Evolutionary conservation across 2,888 invertebrate species (phyloP).

Genomic region (Polydrusus pterygomalis): DNA sequence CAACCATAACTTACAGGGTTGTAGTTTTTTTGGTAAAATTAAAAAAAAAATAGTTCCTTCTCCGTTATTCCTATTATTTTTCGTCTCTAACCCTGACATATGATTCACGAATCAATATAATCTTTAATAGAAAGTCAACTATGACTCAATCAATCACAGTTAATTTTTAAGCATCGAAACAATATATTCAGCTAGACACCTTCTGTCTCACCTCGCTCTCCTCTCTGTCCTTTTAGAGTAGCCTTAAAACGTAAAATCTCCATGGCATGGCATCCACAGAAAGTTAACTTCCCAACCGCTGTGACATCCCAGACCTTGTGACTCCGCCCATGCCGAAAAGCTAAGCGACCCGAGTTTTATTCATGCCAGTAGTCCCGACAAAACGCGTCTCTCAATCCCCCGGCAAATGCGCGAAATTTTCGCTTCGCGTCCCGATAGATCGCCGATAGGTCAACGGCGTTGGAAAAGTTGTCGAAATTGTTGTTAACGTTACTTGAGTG

Average conservation of each 20-base stretch:
- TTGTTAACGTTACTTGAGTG: background rate
- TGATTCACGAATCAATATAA: too few species aligned
- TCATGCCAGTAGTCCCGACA: conserved; percentile 70
- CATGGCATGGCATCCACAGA: conserved; percentile 65
- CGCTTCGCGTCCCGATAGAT: conserved; percentile 3
- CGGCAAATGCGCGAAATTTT: conserved; percentile 24
- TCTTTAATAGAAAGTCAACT: too few species aligned
- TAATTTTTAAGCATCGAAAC: too few species aligned
- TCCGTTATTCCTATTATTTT: too few species aligned
- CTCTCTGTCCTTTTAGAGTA: conserved; percentile 23
- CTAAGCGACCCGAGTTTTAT: conserved; percentile 58
- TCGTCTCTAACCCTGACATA: too few species aligned
- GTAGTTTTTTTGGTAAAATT: too few species aligned
- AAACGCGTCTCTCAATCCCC: conserved; percentile 66
- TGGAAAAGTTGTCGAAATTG: background rate
- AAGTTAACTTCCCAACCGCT: conserved; percentile 71
- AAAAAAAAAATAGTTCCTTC: too few species aligned
- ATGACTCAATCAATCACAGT: too few species aligned
- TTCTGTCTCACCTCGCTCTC: too few species aligned
- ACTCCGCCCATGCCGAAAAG: conserved; percentile 53
- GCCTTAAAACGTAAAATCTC: conserved; percentile 54
- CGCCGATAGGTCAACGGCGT: conserved; percentile 26
- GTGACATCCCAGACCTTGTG: conserved; percentile 67
- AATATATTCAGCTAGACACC: too few species aligned
- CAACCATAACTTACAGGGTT: too few species aligned